Conservation (phyloP, 2,113 vertebrate species). For the Paedocypris sp. region DNA sequence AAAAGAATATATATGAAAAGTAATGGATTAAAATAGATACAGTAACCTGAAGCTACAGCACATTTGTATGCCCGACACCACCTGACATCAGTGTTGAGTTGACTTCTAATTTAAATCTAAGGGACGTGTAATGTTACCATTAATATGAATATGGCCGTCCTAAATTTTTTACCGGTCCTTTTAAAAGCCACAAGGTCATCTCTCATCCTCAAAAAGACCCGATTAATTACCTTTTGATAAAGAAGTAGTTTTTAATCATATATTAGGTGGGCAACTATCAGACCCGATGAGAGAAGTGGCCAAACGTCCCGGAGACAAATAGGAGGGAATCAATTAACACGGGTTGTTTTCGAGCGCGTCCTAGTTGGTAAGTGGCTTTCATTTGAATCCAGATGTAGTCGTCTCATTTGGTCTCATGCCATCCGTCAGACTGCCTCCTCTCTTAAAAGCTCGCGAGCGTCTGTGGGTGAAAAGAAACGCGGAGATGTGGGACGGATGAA, state of each 20-base stretch:
- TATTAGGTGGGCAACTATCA: too few species aligned
- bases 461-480: slow-evolving; percentile 92
- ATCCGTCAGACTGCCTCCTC: slow-evolving; percentile 47
- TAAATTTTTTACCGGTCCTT: slow-evolving; percentile 67
- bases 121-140: slow-evolving; percentile 71
- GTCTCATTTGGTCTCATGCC: slow-evolving; percentile 51
- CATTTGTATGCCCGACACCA: slow-evolving; percentile 71
- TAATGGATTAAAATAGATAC: slow-evolving; percentile 64
- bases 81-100: slow-evolving; percentile 63
- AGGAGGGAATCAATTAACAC: slow-evolving; percentile 55
- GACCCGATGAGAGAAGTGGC: too few species aligned
- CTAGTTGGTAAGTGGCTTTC: slow-evolving; percentile 48
- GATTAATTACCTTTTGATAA: slow-evolving; percentile 64
- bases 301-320: too few species aligned
- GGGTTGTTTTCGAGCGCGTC: slow-evolving; percentile 42
- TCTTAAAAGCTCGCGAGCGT: slow-evolving; percentile 81
- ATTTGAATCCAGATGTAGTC: slow-evolving; percentile 55
- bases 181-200: slow-evolving; percentile 64
- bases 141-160: slow-evolving; percentile 66
- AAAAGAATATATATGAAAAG: slow-evolving; percentile 61
- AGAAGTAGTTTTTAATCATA: slow-evolving; percentile 48
- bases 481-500: slow-evolving; percentile 89
- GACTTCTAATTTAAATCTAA: slow-evolving; percentile 68
- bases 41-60: slow-evolving; percentile 64
- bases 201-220: slow-evolving; percentile 59